phyloP scores from a whole-genome alignment of 2,113 vertebrate species.

The Psettodes erumei region DNA sequence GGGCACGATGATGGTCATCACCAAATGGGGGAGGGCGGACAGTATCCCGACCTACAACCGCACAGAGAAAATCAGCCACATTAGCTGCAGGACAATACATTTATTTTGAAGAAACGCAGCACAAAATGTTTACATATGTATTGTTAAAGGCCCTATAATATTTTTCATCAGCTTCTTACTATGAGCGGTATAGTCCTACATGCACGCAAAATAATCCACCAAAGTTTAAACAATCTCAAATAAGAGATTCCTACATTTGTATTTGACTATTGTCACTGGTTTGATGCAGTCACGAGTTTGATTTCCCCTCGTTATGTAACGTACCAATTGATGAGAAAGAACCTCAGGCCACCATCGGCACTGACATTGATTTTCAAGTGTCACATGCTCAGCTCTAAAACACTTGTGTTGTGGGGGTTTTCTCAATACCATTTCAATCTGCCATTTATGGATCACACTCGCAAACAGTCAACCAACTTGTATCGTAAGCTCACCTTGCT shows the following conservation, averaged over 20 bases:
- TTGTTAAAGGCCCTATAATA: too few species aligned
- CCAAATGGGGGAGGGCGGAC: conserved; percentile 95
- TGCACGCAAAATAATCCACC: too few species aligned
- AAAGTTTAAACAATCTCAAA: background rate
- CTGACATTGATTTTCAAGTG: conserved; percentile 28
- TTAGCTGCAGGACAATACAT: background rate
- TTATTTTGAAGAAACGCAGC: background rate
- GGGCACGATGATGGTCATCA: conserved; percentile 99
- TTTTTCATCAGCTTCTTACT: background rate
- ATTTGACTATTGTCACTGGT: too few species aligned
- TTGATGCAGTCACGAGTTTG: too few species aligned
- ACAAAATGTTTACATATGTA: background rate
- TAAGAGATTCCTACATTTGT: background rate
- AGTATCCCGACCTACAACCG: conserved; percentile 91
- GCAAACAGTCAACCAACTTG: background rate
- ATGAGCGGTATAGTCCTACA: too few species aligned
- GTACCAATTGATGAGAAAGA: background rate
- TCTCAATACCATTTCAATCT: background rate
- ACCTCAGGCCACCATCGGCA: conserved; percentile 6
- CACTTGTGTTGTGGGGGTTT: background rate
- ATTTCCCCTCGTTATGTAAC: conserved; percentile 15
- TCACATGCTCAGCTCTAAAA: conserved; percentile 6
- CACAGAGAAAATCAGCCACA: conserved; percentile 20
- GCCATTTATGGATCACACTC: background rate
- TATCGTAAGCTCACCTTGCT: conserved; percentile 88